phyloP scores from a whole-genome alignment of 2,113 vertebrate genomes.

The Lophura nycthemera region DNA sequence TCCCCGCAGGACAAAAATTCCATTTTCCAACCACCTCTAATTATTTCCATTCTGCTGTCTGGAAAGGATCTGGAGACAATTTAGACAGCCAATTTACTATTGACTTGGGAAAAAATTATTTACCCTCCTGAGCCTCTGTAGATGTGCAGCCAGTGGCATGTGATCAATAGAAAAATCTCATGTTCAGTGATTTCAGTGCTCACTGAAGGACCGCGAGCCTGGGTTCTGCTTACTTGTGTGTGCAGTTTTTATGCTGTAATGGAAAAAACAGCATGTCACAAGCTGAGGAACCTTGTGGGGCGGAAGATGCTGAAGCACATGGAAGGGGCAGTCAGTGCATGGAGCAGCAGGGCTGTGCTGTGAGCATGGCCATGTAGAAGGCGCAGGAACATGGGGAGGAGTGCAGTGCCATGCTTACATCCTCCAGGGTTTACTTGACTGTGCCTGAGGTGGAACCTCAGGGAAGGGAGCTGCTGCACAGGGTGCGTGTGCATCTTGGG shows the following conservation, averaged over 20 bases:
- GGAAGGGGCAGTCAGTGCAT: neutral
- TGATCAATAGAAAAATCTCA: conserved; percentile 37
- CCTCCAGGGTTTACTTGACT: neutral
- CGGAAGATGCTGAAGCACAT: neutral
- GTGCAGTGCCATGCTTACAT: neutral
- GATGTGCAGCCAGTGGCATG: conserved; percentile 31
- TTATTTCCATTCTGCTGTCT: conserved; percentile 72
- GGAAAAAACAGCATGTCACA: neutral
- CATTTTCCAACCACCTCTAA: conserved; percentile 64
- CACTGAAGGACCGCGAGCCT: neutral
- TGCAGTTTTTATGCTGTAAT: neutral
- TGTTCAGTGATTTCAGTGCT: neutral
- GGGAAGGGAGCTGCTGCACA: neutral
- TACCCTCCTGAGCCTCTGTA: conserved; percentile 44
- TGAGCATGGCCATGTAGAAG: neutral
- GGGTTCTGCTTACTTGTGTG: neutral
- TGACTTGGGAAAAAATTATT: conserved; percentile 63
- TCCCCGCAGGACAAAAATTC: conserved; percentile 65
- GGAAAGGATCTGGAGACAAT: conserved; percentile 70
- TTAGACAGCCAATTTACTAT: conserved; percentile 61
- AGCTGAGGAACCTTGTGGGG: neutral
- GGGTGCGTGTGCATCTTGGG: rapidly evolving
- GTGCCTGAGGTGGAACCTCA: neutral
- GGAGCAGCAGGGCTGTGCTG: neutral
- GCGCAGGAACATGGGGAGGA: neutral